Evolutionary conservation across 1,140 invertebrate species (phyloP), one percentile per base, ranked within the genome.

Genomic region (Drosophila oshimai): DNA sequence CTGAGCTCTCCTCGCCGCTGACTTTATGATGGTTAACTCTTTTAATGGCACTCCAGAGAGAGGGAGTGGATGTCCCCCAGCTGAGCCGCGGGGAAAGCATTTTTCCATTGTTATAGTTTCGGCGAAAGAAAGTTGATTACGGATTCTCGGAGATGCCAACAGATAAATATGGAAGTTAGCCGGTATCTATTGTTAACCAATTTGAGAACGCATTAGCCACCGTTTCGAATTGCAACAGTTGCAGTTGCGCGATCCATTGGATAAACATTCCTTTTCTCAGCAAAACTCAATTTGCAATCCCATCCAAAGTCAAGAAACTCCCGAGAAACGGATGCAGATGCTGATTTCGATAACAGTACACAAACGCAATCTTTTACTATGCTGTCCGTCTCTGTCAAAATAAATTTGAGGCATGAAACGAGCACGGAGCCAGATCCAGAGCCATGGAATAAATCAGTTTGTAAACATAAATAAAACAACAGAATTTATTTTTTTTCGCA

Each of bases 391-490:
- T 75, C 68, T 76, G 76, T 80, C 76, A 80, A 81, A 80, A 81
- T 75, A 81, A 79, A 80, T 80, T 79, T 80, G 37, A 60, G 68
- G 61, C 68, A 47, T 47, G 20, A 55, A 70, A 55, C 62, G 42
- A 77, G 67, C 46, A 36, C 47, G 34, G 41, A 55, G 42, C 42
- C 24, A 20, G 47, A 6, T 39, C 17, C 4, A 41, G 24, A 41
- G 57, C 41, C 26, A 29, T 28, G 61, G 57, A 74, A 81, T 76
- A 81, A 81, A 81, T 81, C 78, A 80, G 77, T 72, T 72, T 78
- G 77, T 79, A 75, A 81, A 81, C 75, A 81, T 75, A 79, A 81
- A 79, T 79, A 80, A 77, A 77, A 77, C 74, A 79, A 73, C 68
- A 74, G 69, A 80, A 76, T 9, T 13, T 13, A 37, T 37, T 57